These are phyloP conservation scores for Linepithema humile DNA, from an alignment of 1,140 invertebrate species.

Conservation along the genomic window DNA sequence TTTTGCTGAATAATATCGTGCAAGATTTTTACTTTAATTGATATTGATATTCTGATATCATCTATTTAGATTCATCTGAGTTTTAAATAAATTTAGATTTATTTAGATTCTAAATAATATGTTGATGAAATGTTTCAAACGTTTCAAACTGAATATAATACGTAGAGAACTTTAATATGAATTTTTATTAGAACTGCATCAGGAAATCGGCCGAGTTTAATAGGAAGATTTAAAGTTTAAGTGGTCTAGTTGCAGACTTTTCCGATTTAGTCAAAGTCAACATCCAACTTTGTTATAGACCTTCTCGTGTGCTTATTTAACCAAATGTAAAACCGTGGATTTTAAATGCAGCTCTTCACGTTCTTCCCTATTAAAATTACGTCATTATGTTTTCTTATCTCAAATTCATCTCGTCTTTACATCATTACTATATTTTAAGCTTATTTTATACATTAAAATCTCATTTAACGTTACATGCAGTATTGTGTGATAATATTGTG, in stretches of 20 bases:
- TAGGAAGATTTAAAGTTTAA: conserved; percentile 55
- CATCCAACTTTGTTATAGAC: conserved; percentile 23
- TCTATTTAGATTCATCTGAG: no score
- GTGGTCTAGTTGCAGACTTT: conserved; percentile 32
- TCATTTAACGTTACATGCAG: not conserved
- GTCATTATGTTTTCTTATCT: not conserved
- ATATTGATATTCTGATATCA: not conserved
- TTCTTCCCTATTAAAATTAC: not conserved
- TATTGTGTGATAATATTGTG: not conserved
- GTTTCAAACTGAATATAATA: not conserved
- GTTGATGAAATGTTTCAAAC: not conserved
- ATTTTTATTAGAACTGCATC: conserved; percentile 32
- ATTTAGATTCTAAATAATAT: no score
- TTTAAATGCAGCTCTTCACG: not conserved
- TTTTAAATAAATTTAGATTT: no score
- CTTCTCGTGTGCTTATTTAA: conserved; percentile 34
- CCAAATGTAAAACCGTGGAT: conserved; percentile 1
- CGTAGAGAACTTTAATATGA: conserved; percentile 24
- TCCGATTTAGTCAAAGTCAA: conserved; percentile 51
- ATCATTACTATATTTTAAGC: not conserved
- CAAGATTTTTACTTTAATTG: not conserved
- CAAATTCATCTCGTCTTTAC: not conserved
- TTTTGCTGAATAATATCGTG: not conserved
- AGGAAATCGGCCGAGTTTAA: conserved; percentile 44
- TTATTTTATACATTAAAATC: not conserved